Evolutionary conservation across 2,888 invertebrate genomes (phyloP).

Genomic region (Candidula unifasciata): DNA sequence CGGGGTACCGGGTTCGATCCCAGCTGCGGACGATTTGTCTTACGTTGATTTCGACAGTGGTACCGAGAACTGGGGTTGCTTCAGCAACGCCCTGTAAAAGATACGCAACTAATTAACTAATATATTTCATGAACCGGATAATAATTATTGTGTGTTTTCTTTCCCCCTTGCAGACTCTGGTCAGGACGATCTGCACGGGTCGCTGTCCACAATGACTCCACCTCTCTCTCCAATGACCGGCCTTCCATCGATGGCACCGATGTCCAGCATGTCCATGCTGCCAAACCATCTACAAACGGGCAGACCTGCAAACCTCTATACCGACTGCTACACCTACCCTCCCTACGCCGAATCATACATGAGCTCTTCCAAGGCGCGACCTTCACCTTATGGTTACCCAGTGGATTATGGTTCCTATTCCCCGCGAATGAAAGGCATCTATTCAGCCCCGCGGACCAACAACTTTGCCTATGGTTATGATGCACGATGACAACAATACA

Average conservation of each 20-base stretch:
- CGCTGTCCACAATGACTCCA: slow-evolving; percentile 32
- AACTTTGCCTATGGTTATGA: slow-evolving; percentile 67
- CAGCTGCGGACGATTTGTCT: too few relatives aligned
- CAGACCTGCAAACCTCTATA: slow-evolving; percentile 61
- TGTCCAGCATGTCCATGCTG: slow-evolving; percentile 46
- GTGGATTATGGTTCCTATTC: slow-evolving; percentile 74
- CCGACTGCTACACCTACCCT: slow-evolving; percentile 65
- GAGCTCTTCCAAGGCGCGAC: slow-evolving; percentile 67
- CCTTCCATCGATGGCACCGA: slow-evolving; percentile 24
- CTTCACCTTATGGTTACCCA: slow-evolving; percentile 70
- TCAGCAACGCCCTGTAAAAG: too few relatives aligned
- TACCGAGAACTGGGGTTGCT: too few relatives aligned
- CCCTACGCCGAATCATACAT: slow-evolving; percentile 72
- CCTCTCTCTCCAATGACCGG: slow-evolving; percentile 47
- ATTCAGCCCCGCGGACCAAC: slow-evolving; percentile 59
- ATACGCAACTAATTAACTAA: too few relatives aligned
- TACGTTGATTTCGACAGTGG: too few relatives aligned
- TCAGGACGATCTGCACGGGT: slow-evolving; percentile 5
- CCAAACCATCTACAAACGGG: slow-evolving; percentile 57
- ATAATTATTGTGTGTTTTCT: background rate
- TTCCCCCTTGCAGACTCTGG: background rate
- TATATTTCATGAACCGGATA: background rate
- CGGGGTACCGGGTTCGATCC: too few relatives aligned
- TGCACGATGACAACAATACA: slow-evolving; percentile 49
- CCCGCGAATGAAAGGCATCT: slow-evolving; percentile 71